Percentiles rank a stretch among this genome's conserved stretches.
These are phyloP conservation scores for Neoniphon sammara DNA, from an alignment of 2,797 vertebrate genomes.

Conservation along the genomic window DNA sequence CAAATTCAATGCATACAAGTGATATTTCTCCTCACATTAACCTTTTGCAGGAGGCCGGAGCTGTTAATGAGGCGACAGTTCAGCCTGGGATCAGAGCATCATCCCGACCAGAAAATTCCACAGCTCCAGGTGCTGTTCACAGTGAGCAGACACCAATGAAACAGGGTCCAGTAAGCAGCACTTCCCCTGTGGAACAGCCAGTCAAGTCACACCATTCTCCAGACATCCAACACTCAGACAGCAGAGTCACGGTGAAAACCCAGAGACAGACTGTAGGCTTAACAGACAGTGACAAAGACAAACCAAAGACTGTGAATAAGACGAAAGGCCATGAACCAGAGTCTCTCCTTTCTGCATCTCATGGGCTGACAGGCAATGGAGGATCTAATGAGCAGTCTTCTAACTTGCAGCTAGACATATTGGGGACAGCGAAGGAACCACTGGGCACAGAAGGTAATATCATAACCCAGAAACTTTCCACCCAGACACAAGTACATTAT, in stretches of 20 bases:
- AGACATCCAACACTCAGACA: background rate
- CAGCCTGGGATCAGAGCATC: slow-evolving; percentile 28
- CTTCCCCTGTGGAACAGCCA: slow-evolving; percentile 5
- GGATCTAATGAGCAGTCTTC: slow-evolving; percentile 21
- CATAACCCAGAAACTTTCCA: slow-evolving; percentile 4
- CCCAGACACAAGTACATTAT: slow-evolving; percentile 15
- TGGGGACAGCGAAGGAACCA: background rate
- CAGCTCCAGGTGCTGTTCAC: background rate
- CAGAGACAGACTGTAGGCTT: slow-evolving; percentile 10
- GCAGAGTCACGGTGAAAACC: background rate
- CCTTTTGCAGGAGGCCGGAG: slow-evolving; percentile 47
- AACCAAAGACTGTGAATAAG: slow-evolving; percentile 15
- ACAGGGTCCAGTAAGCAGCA: slow-evolving; percentile 27
- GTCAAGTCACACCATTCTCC: background rate
- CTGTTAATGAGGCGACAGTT: slow-evolving; percentile 20
- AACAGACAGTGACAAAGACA: background rate
- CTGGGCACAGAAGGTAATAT: slow-evolving; percentile 12
- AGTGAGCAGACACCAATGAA: slow-evolving; percentile 19
- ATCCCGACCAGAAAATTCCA: slow-evolving; percentile 22
- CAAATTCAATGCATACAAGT: background rate
- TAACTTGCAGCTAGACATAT: slow-evolving; percentile 7
- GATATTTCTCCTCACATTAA: slow-evolving; percentile 25
- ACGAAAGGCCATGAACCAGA: slow-evolving; percentile 8
- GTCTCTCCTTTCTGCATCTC: slow-evolving; percentile 6
- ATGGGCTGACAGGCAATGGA: slow-evolving; percentile 3